Percentiles rank a stretch among this genome's conserved stretches.
Evolutionary conservation across 30 jellyfish, hydroid and myxozoan genomes (phyloP).

Genomic region (Hydractinia symbiolongicarpus): DNA sequence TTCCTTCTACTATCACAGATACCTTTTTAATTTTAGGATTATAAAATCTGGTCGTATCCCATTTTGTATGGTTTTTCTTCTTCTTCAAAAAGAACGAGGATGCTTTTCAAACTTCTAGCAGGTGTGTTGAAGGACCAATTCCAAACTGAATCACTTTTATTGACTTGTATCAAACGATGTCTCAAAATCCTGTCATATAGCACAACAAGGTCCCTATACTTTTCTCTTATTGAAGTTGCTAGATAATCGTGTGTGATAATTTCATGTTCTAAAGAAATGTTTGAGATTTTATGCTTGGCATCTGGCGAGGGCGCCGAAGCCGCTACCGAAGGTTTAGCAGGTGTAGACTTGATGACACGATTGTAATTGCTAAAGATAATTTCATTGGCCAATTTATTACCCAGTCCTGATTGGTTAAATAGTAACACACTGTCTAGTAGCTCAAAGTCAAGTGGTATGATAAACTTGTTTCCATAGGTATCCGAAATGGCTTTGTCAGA

Average conservation of each 20-base stretch:
- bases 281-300: neutral
- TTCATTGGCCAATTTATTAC: neutral
- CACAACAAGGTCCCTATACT: neutral
- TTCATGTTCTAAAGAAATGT: slow-evolving; percentile 6
- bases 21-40: neutral
- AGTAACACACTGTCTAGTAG: neutral
- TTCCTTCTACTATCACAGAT: neutral
- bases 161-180: neutral
- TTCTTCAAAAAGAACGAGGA: neutral
- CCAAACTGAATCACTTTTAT: neutral
- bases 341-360: neutral
- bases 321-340: neutral
- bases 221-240: too few relatives aligned
- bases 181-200: slow-evolving; percentile 7
- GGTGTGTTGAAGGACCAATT: slow-evolving; percentile 4
- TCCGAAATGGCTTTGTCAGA: neutral
- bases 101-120: neutral
- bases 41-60: slow-evolving; percentile 1
- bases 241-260: neutral
- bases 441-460: slow-evolving; percentile 11
- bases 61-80: neutral
- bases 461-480: too few relatives aligned
- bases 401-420: neutral
- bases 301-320: neutral
- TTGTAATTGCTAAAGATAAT: neutral